Evolutionary conservation across 1,140 invertebrate species (phyloP), one percentile per base, ranked within the genome.

Genomic region (Drosophila sproati): DNA sequence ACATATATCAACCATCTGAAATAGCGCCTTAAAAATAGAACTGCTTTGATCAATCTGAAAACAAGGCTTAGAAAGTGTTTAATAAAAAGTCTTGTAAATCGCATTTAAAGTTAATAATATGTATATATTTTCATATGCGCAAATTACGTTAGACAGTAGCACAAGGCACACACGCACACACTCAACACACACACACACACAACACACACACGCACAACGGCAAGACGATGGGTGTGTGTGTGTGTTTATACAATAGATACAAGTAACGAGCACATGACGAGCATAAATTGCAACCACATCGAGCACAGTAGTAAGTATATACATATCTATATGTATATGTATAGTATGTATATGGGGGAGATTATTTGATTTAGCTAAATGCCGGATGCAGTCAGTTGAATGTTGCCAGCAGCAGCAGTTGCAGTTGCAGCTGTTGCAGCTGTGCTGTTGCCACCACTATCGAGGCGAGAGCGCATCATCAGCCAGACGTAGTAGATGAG

Each of bases 401-500:
- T 20, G 50, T 32, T 51, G 37, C 61, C 37, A 39, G n/a, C 45
- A 51, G 45, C 31, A 6, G 31, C 8, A 32, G 52, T 39, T 8
- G 37, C 52, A 6, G 57, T 3, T 32, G 34, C 32, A 4, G 60
- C 51, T 28, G 35, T 32, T 31, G 34, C 41, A 41, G 55, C 8
- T 32, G 56, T 29, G 63, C n/a, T 7, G 57, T 8, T 35, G 59
- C 5, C 52, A 60, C n/a, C 8, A 32, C n/a, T 35, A 6, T 51
- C 60, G 8, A 45, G 57, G 39, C 47, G 61, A 12, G 78, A 75
- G 7, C 87, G 78, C 66, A 82, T 55, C 66, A 82, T 56, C 28
- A 85, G 28, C 61, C 78, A 82, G 28, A 91, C 51, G 54, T 91
- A 92, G 56, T 88, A 92, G 50, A 91, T 69, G n/a, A 91, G 57